A percentile compares a stretch with the other conserved stretches of the same genome.
These are phyloP conservation scores for Trachelus tabidus DNA, from an alignment of 2,888 invertebrate species.

Conservation along the genomic window DNA sequence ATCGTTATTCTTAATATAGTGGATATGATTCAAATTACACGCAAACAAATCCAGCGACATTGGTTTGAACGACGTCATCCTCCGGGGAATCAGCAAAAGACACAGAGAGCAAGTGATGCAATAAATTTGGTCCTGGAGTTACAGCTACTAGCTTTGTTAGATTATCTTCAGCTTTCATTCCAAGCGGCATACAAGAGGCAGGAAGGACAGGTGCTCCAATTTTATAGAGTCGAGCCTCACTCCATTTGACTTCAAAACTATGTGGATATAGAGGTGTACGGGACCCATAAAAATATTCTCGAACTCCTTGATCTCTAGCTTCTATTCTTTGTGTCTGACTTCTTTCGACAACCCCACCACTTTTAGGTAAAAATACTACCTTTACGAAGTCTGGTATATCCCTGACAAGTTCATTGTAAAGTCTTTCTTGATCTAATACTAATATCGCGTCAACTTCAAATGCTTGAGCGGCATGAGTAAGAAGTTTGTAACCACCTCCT, in stretches of 20 bases:
- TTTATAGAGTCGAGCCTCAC: slow-evolving; percentile 91
- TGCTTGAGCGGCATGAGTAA: slow-evolving; percentile 89
- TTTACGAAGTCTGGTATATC: slow-evolving; percentile 95
- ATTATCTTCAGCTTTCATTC: slow-evolving; percentile 93
- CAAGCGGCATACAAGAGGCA: slow-evolving; percentile 95
- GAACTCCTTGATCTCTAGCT: slow-evolving; percentile 81
- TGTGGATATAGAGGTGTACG: slow-evolving; percentile 88
- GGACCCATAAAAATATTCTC: slow-evolving; percentile 96
- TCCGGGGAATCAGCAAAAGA: slow-evolving; percentile 86
- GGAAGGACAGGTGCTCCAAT: slow-evolving; percentile 94
- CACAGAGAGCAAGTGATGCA: slow-evolving; percentile 90
- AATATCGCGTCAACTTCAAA: slow-evolving; percentile 97
- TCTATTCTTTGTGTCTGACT: slow-evolving; percentile 79
- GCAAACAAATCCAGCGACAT: slow-evolving; percentile 91
- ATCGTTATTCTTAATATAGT: slow-evolving; percentile 5
- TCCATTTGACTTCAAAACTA: slow-evolving; percentile 92
- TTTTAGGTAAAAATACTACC: slow-evolving; percentile 92
- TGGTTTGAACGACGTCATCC: slow-evolving; percentile 88
- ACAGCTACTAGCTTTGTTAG: slow-evolving; percentile 88
- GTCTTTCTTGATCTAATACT: slow-evolving; percentile 94
- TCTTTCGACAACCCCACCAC: slow-evolving; percentile 95
- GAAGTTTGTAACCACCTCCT: slow-evolving; percentile 86
- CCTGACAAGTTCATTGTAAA: slow-evolving; percentile 92
- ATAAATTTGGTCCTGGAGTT: slow-evolving; percentile 78
- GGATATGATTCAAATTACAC: slow-evolving; percentile 76